phyloP scores from a whole-genome alignment of 2,797 vertebrate genomes.

The Valencia hispanica region DNA sequence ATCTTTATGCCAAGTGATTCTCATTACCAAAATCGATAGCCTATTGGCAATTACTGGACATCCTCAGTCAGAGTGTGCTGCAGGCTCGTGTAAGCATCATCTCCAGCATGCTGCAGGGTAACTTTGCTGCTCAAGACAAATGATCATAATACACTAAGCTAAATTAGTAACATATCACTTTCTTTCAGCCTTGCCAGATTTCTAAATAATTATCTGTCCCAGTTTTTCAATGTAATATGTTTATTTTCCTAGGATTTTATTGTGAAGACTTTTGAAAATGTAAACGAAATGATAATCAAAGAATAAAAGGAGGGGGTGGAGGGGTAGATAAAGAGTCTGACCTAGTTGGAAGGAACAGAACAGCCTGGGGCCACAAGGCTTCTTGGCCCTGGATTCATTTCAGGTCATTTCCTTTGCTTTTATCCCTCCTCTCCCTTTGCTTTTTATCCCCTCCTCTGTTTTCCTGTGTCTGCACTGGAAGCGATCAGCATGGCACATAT shows the following conservation, averaged over 20 bases:
- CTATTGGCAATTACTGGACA: conserved; percentile 7
- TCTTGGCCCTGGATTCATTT: conserved; percentile 72
- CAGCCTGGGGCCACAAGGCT: conserved; percentile 71
- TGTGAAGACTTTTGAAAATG: conserved; percentile 59
- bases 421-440: conserved; percentile 43
- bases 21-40: conserved; percentile 10
- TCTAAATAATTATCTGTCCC: conserved; percentile 4
- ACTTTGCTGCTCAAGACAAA: conserved; percentile 33
- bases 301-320: conserved; percentile 38
- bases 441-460: conserved; percentile 33
- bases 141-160: conserved; percentile 18
- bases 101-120: conserved; percentile 32
- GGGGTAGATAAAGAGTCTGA: conserved; percentile 66
- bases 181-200: conserved; percentile 17
- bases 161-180: background rate
- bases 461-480: conserved; percentile 25
- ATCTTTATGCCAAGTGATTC: conserved; percentile 19
- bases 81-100: conserved; percentile 26
- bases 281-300: conserved; percentile 68
- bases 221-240: conserved; percentile 30
- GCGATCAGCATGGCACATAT: conserved; percentile 46
- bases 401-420: conserved; percentile 71
- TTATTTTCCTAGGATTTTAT: conserved; percentile 34
- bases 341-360: conserved; percentile 76
- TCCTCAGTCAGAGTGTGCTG: conserved; percentile 40